Evolutionary conservation across 2,113 vertebrate species (phyloP).

Genomic region (Chloebia gouldiae): DNA sequence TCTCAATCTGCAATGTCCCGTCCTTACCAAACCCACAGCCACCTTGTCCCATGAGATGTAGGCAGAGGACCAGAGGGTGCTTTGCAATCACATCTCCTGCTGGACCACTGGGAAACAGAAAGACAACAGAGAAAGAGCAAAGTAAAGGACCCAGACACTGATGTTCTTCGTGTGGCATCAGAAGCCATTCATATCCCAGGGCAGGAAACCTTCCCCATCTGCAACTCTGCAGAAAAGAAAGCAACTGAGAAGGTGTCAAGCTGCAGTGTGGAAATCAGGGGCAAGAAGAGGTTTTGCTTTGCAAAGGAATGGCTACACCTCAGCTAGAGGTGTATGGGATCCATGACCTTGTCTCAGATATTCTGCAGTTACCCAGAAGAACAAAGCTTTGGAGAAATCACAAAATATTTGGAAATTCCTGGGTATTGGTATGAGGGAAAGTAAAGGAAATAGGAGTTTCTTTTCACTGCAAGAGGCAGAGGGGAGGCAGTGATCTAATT

Average conservation of each 20-base stretch:
- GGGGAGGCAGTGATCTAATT: constrained; percentile 20
- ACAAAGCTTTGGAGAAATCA: not conserved
- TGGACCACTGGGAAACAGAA: not conserved
- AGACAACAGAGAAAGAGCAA: not conserved
- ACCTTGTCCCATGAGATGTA: not conserved
- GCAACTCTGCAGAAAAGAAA: not conserved
- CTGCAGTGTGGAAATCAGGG: not conserved
- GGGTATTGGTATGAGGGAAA: not conserved
- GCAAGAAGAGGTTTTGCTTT: not conserved
- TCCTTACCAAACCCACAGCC: not conserved
- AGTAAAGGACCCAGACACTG: not conserved
- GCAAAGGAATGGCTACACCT: not conserved
- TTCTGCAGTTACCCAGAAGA: not conserved
- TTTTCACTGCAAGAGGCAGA: constrained; percentile 19
- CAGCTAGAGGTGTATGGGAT: not conserved
- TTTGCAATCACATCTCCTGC: not conserved
- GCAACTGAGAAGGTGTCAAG: not conserved
- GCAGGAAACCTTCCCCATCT: not conserved
- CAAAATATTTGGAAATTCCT: not conserved
- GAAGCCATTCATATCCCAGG: not conserved
- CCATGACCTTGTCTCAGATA: not conserved
- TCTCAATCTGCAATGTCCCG: not conserved
- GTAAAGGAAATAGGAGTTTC: constrained; percentile 44
- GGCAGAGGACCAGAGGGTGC: not conserved
- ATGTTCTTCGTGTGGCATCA: not conserved